Percentiles rank a stretch among this genome's conserved stretches.
These are phyloP conservation scores for Onychomys torridus DNA, from an alignment of 2,797 vertebrate species.

Conservation along the genomic window DNA sequence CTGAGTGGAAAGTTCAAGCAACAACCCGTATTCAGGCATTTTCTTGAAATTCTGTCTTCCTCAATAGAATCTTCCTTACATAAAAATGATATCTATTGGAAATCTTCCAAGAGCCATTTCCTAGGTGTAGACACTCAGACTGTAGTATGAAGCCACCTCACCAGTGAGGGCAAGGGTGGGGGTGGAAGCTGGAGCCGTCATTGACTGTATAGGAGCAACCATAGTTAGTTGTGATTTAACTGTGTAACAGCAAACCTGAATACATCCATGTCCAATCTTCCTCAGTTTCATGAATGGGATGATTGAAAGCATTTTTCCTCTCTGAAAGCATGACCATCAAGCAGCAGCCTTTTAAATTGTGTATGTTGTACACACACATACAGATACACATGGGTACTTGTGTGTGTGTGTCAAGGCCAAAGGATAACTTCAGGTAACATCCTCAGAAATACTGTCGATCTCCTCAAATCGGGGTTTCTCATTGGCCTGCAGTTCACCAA, in stretches of 20 bases:
- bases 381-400: too few relatives aligned
- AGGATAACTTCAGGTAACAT: not conserved
- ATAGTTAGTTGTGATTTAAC: not conserved
- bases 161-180: not conserved
- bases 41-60: constrained; percentile 53
- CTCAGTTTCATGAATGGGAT: not conserved
- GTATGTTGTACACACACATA: not conserved
- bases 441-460: not conserved
- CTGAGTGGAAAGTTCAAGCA: not conserved
- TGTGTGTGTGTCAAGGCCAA: not conserved
- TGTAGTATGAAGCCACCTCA: not conserved
- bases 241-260: not conserved
- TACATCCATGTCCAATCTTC: not conserved
- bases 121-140: not conserved
- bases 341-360: not conserved
- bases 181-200: not conserved
- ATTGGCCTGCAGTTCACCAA: not conserved
- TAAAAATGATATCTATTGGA: not conserved
- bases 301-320: not conserved
- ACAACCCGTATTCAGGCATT: not conserved
- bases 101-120: not conserved
- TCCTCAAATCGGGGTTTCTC: not conserved
- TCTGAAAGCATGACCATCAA: not conserved
- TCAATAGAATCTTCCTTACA: not conserved
- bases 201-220: not conserved